Evolutionary conservation across 2,113 vertebrate genomes (phyloP), one percentile per base, ranked within the genome.

Genomic region (Chaetorhynchus papuensis): DNA sequence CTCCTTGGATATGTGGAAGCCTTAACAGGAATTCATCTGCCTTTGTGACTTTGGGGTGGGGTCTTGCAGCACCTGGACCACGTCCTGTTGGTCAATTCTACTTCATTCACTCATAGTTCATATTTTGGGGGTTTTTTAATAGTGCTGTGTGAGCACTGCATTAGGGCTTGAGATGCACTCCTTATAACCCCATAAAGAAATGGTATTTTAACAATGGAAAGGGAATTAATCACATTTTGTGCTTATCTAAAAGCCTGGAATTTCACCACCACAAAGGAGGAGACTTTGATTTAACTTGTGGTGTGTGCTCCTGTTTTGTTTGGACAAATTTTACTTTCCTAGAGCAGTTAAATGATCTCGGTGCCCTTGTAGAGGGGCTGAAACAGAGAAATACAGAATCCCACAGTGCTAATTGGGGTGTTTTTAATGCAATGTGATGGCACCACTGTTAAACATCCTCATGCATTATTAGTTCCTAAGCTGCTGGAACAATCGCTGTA

Each of bases 101-200:
- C 1, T 7, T 22, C 30, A 39, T 54, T 45, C 35, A 15, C 42
- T 13, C 26, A 0, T 1, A 20, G 27, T 27, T 56, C 24, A 4
- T 7, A 0, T 11, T 76, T 41, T 15, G 8, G 78, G 22, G 15
- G 0, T 28, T 69, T 45, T 45, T 41, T 21, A 37, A 7, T 41
- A 3, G 3, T 41, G n/a, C 19, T 24, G 28, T 59, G 33, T 52
- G 77, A 61, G 6, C 27, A 5, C 19, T 66, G 49, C 20, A 1
- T 27, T 16, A 6, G 26, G 52, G 39, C 14, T 70, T 6, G 14
- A 30, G 12, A 11, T 35, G 23, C 27, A 9, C 31, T 75, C 13
- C 39, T 68, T 28, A 3, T 6, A 60, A 57, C 10, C 1, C 1
- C 45, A 8, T 7, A 8, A 37, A 7, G 7, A 27, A 26, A 39